These are phyloP conservation scores for Gnatocerus cornutus DNA, from an alignment of 2,888 invertebrate species.

Conservation along the genomic window DNA sequence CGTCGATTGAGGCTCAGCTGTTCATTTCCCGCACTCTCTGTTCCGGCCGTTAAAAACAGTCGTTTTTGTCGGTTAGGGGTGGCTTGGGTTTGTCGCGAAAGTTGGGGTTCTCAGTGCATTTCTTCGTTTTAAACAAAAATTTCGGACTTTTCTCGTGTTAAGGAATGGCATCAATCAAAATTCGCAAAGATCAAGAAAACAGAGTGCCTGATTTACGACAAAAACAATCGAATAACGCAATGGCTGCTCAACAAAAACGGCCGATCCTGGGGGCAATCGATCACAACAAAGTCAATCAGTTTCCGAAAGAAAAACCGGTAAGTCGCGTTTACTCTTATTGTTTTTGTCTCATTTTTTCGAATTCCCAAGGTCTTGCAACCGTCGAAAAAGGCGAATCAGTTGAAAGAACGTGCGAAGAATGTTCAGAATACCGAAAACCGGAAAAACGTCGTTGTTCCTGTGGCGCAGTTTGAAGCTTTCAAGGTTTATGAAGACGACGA, in stretches of 20 bases:
- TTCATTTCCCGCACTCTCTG: slow-evolving; percentile 58
- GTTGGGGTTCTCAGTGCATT: not conserved
- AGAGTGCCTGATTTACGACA: slow-evolving; percentile 64
- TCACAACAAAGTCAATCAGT: slow-evolving; percentile 73
- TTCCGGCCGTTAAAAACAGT: slow-evolving; percentile 53
- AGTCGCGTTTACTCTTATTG: slow-evolving; percentile 17
- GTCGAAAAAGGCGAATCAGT: not conserved
- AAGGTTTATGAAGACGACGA: slow-evolving; percentile 83
- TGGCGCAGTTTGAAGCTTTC: slow-evolving; percentile 84
- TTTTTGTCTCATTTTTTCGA: not conserved
- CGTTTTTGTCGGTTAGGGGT: slow-evolving; percentile 57
- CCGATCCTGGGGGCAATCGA: slow-evolving; percentile 79
- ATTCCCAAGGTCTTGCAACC: slow-evolving; percentile 12
- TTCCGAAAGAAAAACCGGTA: slow-evolving; percentile 62
- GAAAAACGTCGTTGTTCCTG: slow-evolving; percentile 71
- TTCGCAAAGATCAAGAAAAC: slow-evolving; percentile 87
- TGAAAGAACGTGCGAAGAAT: slow-evolving; percentile 25
- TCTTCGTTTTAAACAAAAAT: not conserved
- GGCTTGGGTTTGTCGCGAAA: slow-evolving; percentile 33
- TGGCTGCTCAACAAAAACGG: slow-evolving; percentile 73
- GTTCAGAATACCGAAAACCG: slow-evolving; percentile 51
- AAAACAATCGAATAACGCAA: slow-evolving; percentile 70
- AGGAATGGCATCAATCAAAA: slow-evolving; percentile 82
- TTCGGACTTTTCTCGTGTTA: not conserved
- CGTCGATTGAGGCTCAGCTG: slow-evolving; percentile 51